A percentile compares a stretch with the other conserved stretches of the same genome.
Evolutionary conservation across 2,797 vertebrate species (phyloP).

Genomic region (Trematomus bernacchii): DNA sequence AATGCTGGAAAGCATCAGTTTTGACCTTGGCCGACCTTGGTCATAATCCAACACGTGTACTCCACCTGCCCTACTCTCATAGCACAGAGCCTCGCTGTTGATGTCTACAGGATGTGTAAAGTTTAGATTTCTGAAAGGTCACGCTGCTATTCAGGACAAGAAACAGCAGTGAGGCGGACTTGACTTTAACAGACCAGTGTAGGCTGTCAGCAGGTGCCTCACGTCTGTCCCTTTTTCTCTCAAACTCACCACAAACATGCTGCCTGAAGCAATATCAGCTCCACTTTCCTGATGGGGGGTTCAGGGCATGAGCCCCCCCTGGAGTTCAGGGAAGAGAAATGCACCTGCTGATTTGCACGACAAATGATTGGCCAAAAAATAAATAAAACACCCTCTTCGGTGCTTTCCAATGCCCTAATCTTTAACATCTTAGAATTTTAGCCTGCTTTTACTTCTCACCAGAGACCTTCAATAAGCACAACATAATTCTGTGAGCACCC

Average conservation of each 20-base stretch:
- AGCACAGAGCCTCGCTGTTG: not conserved
- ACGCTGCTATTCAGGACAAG: slow-evolving; percentile 17
- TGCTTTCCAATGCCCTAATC: not conserved
- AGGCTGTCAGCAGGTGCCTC: slow-evolving; percentile 58
- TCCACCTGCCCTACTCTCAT: not conserved
- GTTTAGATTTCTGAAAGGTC: slow-evolving; percentile 41
- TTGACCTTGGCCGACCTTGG: slow-evolving; percentile 48
- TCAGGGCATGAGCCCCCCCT: slow-evolving; percentile 34
- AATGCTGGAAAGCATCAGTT: not conserved
- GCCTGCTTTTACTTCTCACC: not conserved
- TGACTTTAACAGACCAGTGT: slow-evolving; percentile 3
- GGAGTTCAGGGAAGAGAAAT: slow-evolving; percentile 19
- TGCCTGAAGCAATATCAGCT: slow-evolving; percentile 28
- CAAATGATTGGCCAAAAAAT: not conserved
- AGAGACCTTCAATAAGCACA: slow-evolving; percentile 15
- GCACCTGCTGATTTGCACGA: slow-evolving; percentile 30
- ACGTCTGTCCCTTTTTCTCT: slow-evolving; percentile 26
- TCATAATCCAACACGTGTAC: not conserved
- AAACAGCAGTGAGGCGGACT: slow-evolving; percentile 14
- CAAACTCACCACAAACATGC: slow-evolving; percentile 19
- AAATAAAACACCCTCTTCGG: not conserved
- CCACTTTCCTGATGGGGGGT: slow-evolving; percentile 1
- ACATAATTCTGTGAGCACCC: not conserved
- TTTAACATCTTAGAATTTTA: not conserved
- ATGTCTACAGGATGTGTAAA: slow-evolving; percentile 5